A percentile compares a stretch with the other conserved stretches of the same genome.
Conservation (phyloP, 2,888 invertebrate species). For the Dolomedes plantarius region DNA sequence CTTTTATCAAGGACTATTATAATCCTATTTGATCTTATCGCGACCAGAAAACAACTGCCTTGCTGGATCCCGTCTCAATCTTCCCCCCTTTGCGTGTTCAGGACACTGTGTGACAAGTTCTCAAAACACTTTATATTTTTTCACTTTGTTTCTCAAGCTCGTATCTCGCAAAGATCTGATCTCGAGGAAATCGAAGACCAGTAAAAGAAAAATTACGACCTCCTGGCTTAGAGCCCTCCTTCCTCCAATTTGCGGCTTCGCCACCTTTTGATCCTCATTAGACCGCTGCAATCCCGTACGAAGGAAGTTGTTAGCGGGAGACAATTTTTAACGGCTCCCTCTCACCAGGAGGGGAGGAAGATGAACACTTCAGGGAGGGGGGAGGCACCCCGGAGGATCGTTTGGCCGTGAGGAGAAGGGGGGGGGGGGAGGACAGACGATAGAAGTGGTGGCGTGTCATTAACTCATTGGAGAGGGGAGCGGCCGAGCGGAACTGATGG, state of each 20-base stretch:
- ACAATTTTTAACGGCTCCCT: constrained; percentile 68
- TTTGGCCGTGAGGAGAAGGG: not conserved
- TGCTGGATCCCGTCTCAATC: not conserved
- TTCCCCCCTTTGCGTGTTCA: not conserved
- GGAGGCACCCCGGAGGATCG: not conserved
- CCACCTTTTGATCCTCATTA: constrained; percentile 71
- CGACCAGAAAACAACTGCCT: too few relatives aligned
- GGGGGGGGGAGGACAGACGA: not conserved
- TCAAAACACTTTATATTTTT: not conserved
- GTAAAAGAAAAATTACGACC: constrained; percentile 46
- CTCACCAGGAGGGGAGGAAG: not conserved
- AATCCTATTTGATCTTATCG: not conserved
- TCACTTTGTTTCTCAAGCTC: not conserved
- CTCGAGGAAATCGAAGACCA: constrained; percentile 28
- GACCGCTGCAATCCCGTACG: constrained; percentile 50
- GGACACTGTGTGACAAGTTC: not conserved
- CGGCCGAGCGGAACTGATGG: constrained; percentile 68
- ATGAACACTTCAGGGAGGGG: constrained; percentile 15
- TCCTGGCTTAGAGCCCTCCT: constrained; percentile 25
- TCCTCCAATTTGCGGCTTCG: constrained; percentile 68
- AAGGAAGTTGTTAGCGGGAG: constrained; percentile 69
- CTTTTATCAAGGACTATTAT: too few relatives aligned
- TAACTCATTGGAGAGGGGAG: constrained; percentile 59
- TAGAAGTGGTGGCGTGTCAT: constrained; percentile 59
- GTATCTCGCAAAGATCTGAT: constrained; percentile 25